A percentile compares a stretch with the other conserved stretches of the same genome.
Conservation (phyloP, 2,797 vertebrate genomes). For the Alauda arvensis region DNA sequence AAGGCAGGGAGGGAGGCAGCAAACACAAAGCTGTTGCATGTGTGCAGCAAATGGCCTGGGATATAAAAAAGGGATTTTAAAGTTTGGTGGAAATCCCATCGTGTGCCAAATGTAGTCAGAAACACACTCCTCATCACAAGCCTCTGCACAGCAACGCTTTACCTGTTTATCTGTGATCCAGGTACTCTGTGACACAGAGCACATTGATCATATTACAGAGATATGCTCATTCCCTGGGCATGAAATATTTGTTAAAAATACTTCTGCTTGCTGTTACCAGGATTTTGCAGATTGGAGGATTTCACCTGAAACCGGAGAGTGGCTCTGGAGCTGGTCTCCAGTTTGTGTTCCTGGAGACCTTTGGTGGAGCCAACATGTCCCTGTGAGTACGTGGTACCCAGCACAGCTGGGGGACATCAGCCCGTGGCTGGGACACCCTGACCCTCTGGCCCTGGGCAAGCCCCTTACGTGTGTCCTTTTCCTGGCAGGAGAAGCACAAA, state of each 20-base stretch:
- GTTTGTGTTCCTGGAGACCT: neutral
- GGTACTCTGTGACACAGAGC: neutral
- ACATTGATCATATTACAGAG: fast-evolving
- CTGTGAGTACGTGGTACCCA: fast-evolving
- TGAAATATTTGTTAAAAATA: neutral
- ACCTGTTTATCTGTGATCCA: neutral
- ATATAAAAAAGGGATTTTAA: neutral
- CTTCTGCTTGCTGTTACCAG: neutral
- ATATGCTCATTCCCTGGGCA: neutral
- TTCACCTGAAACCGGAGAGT: neutral
- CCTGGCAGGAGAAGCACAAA: neutral
- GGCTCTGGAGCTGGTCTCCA: neutral
- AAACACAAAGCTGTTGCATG: neutral
- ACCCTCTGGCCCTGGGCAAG: neutral
- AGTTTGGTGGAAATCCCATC: neutral
- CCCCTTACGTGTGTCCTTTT: neutral
- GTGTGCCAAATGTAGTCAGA: neutral
- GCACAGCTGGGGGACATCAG: neutral
- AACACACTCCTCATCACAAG: neutral
- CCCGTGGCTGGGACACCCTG: neutral
- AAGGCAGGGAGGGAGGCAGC: neutral
- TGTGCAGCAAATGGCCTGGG: neutral
- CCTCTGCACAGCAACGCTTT: neutral
- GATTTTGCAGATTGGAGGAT: neutral
- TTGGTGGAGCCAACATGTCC: neutral